Base-by-base conservation (phyloP, 2,797 vertebrate genomes). In the Hippopotamyrus pictus region DNA sequence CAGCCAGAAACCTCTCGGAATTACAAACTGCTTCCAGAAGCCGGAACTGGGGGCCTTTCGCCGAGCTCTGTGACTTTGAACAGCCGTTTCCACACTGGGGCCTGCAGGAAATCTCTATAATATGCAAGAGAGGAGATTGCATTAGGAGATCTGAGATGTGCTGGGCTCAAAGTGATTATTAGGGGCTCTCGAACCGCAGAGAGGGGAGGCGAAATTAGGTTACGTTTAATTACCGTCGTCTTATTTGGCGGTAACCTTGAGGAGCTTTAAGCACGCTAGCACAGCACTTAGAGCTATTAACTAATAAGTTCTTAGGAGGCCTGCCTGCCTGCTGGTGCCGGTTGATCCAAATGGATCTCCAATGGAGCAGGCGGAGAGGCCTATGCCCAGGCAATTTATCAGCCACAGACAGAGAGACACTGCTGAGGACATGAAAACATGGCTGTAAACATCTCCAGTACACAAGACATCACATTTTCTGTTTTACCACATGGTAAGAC, bases 201-300 rank as follows among this genome's bases (percentile, higher is more conserved):
- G 83, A 91, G 87, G 51, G 86, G 73, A 90, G 85, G 73, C 85
- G 48, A 92, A 92, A 92, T 92, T 91, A 87, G 88, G 91, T 92
- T 93, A 92, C 76, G 88, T 88, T 91, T 92, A 93, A 93, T 93
- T 92, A 92, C 91, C 88, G 88, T 90, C 89, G 89, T 91, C 91
- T 92, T 91, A 92, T 92, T 92, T 91, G 89, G 90, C 90, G 57
- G 88, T 93, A 91, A 92, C 92, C 92, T 92, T 92, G 91, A 92
- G 89, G 90, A 92, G 89, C 89, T 44, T 29, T 65, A 48, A 88
- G 54, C 9, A 62, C 87, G 89, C 89, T 89, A 89, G 89, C 87
- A 22, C 79, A 33, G n/a, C 91, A 89, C 88, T 91, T 92, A 91
- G 90, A 90, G 91, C 90, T 87, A 92, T 92, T 92, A 92, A 92